Conservation (phyloP, 2,113 vertebrate genomes). For the Etheostoma spectabile region DNA sequence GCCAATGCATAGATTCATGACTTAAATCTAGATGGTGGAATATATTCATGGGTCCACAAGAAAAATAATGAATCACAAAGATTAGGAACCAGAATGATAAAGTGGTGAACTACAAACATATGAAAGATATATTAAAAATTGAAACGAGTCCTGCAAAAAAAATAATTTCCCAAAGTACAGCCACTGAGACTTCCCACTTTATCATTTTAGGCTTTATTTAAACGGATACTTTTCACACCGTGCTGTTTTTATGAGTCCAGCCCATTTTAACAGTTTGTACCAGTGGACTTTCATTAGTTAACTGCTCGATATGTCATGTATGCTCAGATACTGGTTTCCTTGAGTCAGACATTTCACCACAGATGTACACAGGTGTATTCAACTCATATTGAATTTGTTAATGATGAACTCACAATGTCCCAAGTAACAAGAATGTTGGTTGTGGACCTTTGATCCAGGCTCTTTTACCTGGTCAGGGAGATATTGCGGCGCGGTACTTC, state of each 20-base stretch:
- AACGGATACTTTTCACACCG: background rate
- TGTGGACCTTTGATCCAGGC: background rate
- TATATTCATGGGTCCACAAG: conserved; percentile 36
- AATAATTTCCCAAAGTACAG: background rate
- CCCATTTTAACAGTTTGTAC: background rate
- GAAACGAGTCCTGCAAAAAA: conserved; percentile 29
- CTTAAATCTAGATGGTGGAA: background rate
- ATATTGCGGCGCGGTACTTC: conserved; percentile 97
- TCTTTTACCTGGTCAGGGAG: conserved; percentile 92
- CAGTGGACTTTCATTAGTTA: conserved; percentile 15
- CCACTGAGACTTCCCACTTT: conserved; percentile 11
- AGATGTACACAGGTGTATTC: background rate
- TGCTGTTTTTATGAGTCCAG: conserved; percentile 1
- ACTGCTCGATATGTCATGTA: background rate
- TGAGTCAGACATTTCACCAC: background rate
- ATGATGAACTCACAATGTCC: background rate
- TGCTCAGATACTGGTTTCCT: conserved; percentile 1
- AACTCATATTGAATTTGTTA: background rate
- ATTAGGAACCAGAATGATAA: conserved; percentile 42
- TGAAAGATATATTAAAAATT: conserved; percentile 44
- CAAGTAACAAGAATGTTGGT: background rate
- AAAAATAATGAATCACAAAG: conserved; percentile 25
- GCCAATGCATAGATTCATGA: conserved; percentile 31
- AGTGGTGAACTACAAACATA: conserved; percentile 43
- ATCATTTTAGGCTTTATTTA: conserved; percentile 47